Percentiles rank a stretch among this genome's conserved stretches.
These are phyloP conservation scores for Nycteola revayana DNA, from an alignment of 2,888 invertebrate genomes.

Conservation along the genomic window DNA sequence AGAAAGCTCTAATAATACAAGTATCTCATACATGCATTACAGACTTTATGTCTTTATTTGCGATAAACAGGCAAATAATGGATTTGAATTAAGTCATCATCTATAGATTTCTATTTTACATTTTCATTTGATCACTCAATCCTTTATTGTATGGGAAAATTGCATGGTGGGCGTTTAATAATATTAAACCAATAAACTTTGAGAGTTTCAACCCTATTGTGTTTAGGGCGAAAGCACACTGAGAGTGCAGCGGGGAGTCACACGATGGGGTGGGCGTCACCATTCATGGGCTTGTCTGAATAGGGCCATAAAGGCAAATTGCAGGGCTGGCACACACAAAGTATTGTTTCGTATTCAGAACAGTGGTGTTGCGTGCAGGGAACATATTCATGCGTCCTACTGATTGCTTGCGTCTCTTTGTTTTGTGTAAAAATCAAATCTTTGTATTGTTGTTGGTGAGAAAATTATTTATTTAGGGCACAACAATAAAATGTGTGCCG, in stretches of 20 bases:
- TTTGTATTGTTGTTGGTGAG: too few species aligned
- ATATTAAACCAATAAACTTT: conserved; percentile 35
- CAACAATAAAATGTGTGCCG: too few species aligned
- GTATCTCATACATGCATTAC: too few species aligned
- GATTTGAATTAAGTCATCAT: conserved; percentile 8
- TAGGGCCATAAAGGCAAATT: conserved; percentile 54
- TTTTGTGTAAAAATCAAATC: conserved; percentile 5
- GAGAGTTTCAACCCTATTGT: conserved; percentile 44
- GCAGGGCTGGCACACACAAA: conserved; percentile 40
- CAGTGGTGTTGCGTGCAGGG: conserved; percentile 18
- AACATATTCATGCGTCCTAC: conserved; percentile 18
- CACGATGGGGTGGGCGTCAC: conserved; percentile 32
- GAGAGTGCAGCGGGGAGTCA: conserved; percentile 28
- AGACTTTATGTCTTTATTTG: too few species aligned
- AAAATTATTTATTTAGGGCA: too few species aligned
- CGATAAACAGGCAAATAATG: too few species aligned
- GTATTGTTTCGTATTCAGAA: conserved; percentile 26
- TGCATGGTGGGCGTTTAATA: conserved; percentile 43
- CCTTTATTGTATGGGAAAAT: conserved; percentile 31
- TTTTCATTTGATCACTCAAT: conserved; percentile 11
- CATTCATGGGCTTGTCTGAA: conserved; percentile 50
- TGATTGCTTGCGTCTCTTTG: conserved; percentile 12
- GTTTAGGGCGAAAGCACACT: conserved; percentile 19
- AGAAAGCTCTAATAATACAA: too few species aligned
- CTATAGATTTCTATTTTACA: conserved; percentile 6